These are phyloP conservation scores for Paedocypris micromegethes DNA, from an alignment of 2,797 vertebrate genomes.

Conservation along the genomic window DNA sequence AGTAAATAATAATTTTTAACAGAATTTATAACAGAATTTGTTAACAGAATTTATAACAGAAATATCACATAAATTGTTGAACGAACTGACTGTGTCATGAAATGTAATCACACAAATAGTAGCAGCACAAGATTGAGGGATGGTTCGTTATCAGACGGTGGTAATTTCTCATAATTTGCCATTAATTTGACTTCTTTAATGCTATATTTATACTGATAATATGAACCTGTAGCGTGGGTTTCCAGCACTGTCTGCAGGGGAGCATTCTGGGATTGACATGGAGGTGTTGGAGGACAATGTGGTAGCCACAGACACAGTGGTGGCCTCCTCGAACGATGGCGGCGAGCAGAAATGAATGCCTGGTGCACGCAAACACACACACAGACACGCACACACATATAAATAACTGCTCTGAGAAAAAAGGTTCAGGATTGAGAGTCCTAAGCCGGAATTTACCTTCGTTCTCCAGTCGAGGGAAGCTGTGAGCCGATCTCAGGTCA, in stretches of 20 bases:
- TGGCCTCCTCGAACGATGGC: constrained; percentile 93
- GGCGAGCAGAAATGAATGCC: constrained; percentile 84
- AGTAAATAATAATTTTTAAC: too few species aligned
- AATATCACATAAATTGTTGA: too few species aligned
- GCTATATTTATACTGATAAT: neutral
- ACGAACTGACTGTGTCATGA: too few species aligned
- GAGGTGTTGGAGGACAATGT: constrained; percentile 91
- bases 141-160: too few species aligned
- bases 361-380: constrained; percentile 38
- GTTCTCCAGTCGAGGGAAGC: constrained; percentile 79
- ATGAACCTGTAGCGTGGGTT: constrained; percentile 81
- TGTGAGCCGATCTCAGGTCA: constrained; percentile 77
- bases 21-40: too few species aligned
- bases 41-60: too few species aligned
- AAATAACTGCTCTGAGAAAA: neutral
- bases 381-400: neutral
- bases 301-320: constrained; percentile 90
- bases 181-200: neutral
- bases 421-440: neutral
- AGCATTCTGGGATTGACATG: constrained; percentile 80
- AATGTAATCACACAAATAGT: too few species aligned
- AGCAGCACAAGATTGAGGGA: too few species aligned
- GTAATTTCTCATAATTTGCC: too few species aligned
- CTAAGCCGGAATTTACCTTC: constrained; percentile 67
- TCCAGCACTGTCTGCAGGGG: constrained; percentile 86